Evolutionary conservation across 1,140 invertebrate species (phyloP).

Genomic region (Eufriesea mexicana): DNA sequence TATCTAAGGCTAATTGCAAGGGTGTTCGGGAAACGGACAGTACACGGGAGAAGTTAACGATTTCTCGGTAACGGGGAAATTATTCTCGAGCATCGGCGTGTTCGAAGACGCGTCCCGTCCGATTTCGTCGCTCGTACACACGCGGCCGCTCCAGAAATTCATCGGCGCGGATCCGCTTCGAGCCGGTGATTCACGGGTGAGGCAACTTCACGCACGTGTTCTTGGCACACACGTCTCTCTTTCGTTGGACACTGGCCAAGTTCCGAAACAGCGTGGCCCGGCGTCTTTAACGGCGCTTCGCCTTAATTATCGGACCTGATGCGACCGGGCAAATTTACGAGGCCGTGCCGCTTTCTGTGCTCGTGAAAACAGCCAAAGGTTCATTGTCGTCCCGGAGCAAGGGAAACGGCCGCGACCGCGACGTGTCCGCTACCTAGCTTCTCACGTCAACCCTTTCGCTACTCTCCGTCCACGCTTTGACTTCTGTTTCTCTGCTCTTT

Average conservation of each 20-base stretch:
- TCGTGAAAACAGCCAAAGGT: constrained; percentile 43
- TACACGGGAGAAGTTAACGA: neutral
- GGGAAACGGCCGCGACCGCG: neutral
- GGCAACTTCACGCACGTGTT: constrained; percentile 67
- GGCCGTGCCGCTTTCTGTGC: constrained; percentile 9
- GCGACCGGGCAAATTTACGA: constrained; percentile 58
- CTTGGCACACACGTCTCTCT: constrained; percentile 61
- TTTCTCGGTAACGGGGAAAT: constrained; percentile 21
- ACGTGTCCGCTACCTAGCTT: no score
- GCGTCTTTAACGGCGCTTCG: constrained; percentile 43
- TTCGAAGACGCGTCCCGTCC: neutral
- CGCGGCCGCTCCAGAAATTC: constrained; percentile 38
- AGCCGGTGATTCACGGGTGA: constrained; percentile 58
- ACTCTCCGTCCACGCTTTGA: no score
- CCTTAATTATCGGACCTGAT: constrained; percentile 62
- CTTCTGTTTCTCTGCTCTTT: neutral
- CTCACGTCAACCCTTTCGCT: no score
- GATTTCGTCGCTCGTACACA: constrained; percentile 18
- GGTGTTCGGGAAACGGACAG: neutral
- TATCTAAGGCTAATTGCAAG: neutral
- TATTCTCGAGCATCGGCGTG: constrained; percentile 6
- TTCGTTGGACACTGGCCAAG: constrained; percentile 53
- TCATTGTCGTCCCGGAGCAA: constrained; percentile 50
- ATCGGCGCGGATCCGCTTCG: constrained; percentile 43
- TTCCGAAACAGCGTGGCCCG: constrained; percentile 44